These are phyloP conservation scores for Brenthis daphne DNA, from an alignment of 2,888 invertebrate species.

Conservation along the genomic window DNA sequence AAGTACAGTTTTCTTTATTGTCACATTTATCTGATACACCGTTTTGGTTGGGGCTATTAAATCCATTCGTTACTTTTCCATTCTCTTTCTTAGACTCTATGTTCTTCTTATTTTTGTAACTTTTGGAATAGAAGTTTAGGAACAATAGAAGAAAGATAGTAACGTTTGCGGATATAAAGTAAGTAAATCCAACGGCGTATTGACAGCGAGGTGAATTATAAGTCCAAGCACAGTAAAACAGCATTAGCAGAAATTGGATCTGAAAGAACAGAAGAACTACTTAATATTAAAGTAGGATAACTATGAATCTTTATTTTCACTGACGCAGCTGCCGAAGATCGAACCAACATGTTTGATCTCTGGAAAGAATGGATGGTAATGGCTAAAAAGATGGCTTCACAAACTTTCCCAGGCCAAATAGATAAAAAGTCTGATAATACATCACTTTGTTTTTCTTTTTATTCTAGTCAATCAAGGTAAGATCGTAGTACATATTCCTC, in stretches of 20 bases:
- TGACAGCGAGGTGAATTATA: constrained; percentile 83
- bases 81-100: constrained; percentile 50
- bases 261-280: constrained; percentile 49
- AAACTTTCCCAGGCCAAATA: too few relatives aligned
- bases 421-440: too few relatives aligned
- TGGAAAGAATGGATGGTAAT: too few relatives aligned
- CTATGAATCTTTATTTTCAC: too few relatives aligned
- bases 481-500: too few relatives aligned
- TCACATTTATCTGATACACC: constrained; percentile 45
- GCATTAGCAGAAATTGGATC: constrained; percentile 86
- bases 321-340: too few relatives aligned
- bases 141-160: constrained; percentile 85
- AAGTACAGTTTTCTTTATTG: constrained; percentile 50
- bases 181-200: constrained; percentile 82
- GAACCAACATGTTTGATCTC: too few relatives aligned
- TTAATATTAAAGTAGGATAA: neutral
- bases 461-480: too few relatives aligned
- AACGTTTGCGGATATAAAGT: constrained; percentile 80
- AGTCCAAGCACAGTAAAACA: constrained; percentile 82
- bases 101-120: constrained; percentile 71
- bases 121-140: constrained; percentile 84
- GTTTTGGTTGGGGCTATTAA: constrained; percentile 47
- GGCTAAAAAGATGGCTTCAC: too few relatives aligned
- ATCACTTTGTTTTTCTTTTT: too few relatives aligned
- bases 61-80: constrained; percentile 52